Base-by-base conservation (phyloP, 2,888 invertebrate genomes). In the Lumbricus terrestris region DNA sequence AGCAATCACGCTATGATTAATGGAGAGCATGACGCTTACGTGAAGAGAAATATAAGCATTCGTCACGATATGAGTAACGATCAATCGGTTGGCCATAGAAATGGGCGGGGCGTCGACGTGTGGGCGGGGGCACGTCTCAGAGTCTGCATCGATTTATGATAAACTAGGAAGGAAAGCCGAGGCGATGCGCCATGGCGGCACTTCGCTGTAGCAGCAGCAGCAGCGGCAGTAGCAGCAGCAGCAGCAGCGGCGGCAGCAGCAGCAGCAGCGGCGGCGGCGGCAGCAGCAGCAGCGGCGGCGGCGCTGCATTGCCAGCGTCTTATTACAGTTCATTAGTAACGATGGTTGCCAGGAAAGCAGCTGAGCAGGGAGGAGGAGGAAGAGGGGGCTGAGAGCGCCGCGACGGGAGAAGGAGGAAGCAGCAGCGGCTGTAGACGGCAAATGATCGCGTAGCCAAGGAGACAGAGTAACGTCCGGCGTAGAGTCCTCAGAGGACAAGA, bases 321-420 rank as follows among this genome's bases (percentile, higher is more conserved):
- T 69, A 69, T 69, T 69, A n/a, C 69, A 69, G 69, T 69, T 69
- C 69, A 69, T 69, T 69, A 69, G 69, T 69, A 69, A 69, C 69
- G 69, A 69, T 69, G 69, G 69, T 69, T 69, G 69, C 69, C n/a
- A 69, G 69, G 69, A 69, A 69, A 69, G 69, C 69, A 69, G 69
- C 69, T n/a, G 69, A 69, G n/a, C 69, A 69, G 5, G 69, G 69
- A 69, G 69, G 69, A 29, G 6, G 69, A 15, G 29, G n/a, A 29
- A 16, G 69, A n/a, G n/a, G n/a, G 69, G n/a, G n/a, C n/a, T n/a
- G n/a, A n/a, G n/a, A n/a, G n/a, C n/a, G n/a, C n/a, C 3, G 29
- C 3, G 23, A 23, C 42, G 42, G 54, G 4, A 23, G 54, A 54
- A 23, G 54, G 29, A 47, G 29, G 29, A 69, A 8, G n/a, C 1